These are phyloP conservation scores for Champsocephalus esox DNA, from an alignment of 2,797 vertebrate species.

Conservation along the genomic window DNA sequence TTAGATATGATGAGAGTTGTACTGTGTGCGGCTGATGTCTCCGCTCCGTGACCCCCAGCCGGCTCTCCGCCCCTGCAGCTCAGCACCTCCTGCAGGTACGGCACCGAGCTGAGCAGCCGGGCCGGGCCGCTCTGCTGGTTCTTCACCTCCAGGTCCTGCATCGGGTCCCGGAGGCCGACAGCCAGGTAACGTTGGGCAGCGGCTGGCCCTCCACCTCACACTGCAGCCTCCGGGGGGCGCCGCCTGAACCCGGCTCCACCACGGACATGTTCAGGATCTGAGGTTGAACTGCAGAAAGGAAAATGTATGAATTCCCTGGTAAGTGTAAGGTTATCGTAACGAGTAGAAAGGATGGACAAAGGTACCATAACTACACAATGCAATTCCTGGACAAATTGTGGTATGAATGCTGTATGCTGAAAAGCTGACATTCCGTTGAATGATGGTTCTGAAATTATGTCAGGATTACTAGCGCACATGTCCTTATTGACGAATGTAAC, in stretches of 20 bases:
- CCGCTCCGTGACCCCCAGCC: not conserved
- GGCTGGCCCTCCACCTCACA: conserved; percentile 41
- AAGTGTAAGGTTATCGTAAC: too few relatives aligned
- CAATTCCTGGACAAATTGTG: too few relatives aligned
- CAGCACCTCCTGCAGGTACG: conserved; percentile 18
- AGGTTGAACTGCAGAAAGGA: conserved; percentile 5
- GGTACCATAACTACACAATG: too few relatives aligned
- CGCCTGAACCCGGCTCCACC: not conserved
- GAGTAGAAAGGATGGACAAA: too few relatives aligned
- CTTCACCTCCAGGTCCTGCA: not conserved
- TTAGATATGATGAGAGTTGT: not conserved
- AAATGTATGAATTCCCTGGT: too few relatives aligned
- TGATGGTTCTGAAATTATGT: too few relatives aligned
- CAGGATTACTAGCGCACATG: too few relatives aligned
- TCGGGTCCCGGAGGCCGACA: not conserved
- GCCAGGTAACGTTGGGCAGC: conserved; percentile 14
- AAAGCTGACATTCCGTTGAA: too few relatives aligned
- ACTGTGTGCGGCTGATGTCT: not conserved
- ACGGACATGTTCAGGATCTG: conserved; percentile 21
- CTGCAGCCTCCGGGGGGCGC: conserved; percentile 22
- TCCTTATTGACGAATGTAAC: too few relatives aligned
- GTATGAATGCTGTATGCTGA: too few relatives aligned
- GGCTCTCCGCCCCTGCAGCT: conserved; percentile 33
- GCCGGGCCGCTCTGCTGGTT: rapidly evolving
- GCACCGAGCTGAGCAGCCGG: conserved; percentile 10